Percentiles rank a stretch among this genome's conserved stretches.
phyloP scores from a whole-genome alignment of 2,797 vertebrate genomes.

The Buceros bicornis region DNA sequence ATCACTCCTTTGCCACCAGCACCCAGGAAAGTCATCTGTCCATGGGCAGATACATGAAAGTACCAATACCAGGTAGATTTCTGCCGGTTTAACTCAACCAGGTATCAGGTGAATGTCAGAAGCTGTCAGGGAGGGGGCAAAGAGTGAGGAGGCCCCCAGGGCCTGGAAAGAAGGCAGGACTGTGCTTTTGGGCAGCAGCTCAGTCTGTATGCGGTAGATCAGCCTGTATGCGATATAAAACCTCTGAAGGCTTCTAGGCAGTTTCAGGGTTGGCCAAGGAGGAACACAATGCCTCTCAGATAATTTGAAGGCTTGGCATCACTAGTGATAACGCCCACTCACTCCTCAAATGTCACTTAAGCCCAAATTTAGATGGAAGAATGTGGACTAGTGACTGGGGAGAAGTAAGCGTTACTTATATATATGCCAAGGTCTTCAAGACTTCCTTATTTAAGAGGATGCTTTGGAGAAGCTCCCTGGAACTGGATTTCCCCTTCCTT shows the following conservation, averaged over 20 bases:
- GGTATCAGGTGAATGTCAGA: background rate
- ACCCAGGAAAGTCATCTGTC: background rate
- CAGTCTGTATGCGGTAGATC: background rate
- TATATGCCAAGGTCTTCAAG: background rate
- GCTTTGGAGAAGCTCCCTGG: background rate
- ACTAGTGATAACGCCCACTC: background rate
- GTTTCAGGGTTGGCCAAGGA: background rate
- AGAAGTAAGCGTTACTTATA: background rate
- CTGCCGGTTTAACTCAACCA: background rate
- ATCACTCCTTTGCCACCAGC: background rate
- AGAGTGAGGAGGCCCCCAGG: background rate
- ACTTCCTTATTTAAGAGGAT: background rate
- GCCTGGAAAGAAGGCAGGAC: background rate
- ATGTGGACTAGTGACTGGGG: background rate
- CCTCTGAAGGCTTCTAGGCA: background rate
- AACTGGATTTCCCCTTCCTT: background rate
- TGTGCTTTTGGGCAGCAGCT: background rate
- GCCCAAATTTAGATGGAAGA: background rate
- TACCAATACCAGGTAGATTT: background rate
- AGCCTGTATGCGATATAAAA: background rate
- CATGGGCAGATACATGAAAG: background rate
- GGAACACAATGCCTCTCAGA: background rate
- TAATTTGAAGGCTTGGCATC: background rate
- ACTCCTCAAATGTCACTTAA: background rate
- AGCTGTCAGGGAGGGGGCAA: background rate